Evolutionary conservation across 2,888 invertebrate genomes (phyloP).

Genomic region (Morinoia aosen): DNA sequence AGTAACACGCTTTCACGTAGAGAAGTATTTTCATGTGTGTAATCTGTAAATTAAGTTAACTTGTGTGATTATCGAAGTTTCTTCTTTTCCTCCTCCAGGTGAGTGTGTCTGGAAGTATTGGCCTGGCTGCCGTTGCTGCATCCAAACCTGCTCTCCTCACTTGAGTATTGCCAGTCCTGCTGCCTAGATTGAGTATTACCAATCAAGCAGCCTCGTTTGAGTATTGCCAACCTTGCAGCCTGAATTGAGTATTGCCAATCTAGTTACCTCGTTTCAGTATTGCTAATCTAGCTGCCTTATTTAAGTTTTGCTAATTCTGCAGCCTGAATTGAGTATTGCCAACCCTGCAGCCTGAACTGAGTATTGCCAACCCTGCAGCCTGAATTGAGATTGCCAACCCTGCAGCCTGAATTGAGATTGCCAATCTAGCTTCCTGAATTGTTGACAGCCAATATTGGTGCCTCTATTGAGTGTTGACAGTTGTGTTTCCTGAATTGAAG

Average conservation of each 20-base stretch:
- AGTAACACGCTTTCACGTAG: not conserved
- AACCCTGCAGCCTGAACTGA: not conserved
- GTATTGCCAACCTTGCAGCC: not conserved
- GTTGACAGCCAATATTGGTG: too few species aligned
- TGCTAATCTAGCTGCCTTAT: not conserved
- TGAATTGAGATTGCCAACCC: too few species aligned
- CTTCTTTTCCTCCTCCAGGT: not conserved
- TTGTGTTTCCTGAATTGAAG: too few species aligned
- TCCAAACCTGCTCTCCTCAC: not conserved
- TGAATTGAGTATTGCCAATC: not conserved
- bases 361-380: too few species aligned
- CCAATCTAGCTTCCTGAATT: too few species aligned
- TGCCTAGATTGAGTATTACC: not conserved
- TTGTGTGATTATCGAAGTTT: not conserved
- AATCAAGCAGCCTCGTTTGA: not conserved
- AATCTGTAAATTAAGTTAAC: not conserved
- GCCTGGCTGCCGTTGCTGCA: constrained; percentile 12
- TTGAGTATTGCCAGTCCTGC: constrained; percentile 3
- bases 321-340: not conserved
- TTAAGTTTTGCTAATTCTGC: not conserved
- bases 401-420: too few species aligned
- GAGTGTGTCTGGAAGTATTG: not conserved
- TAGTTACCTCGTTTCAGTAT: not conserved
- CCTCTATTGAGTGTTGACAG: too few species aligned
- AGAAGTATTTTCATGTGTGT: not conserved